These are phyloP conservation scores for Scopus umbretta DNA, from an alignment of 2,113 vertebrate species.

Conservation along the genomic window DNA sequence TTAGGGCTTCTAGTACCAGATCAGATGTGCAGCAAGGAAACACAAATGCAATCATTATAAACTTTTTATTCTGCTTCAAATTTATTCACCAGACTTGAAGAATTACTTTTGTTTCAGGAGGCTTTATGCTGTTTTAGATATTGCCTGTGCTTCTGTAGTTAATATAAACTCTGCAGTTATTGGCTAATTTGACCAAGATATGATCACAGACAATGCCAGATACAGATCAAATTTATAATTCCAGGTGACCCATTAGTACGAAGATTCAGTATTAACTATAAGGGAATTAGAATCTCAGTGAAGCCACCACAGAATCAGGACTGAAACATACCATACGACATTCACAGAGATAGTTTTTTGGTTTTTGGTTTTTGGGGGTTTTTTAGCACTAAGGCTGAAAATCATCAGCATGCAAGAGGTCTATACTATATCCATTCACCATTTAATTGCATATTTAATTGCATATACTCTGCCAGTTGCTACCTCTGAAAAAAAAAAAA, in stretches of 20 bases:
- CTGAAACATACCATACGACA: not conserved
- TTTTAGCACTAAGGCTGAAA: not conserved
- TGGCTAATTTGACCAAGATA: not conserved
- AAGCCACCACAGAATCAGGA: not conserved
- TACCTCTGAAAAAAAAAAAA: not conserved
- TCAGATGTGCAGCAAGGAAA: not conserved
- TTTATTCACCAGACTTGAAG: not conserved
- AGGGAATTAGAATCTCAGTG: not conserved
- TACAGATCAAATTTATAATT: not conserved
- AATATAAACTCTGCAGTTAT: not conserved
- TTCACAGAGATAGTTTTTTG: not conserved
- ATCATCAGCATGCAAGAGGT: not conserved
- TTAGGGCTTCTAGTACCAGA: not conserved
- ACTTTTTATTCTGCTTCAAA: not conserved
- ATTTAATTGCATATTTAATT: not conserved
- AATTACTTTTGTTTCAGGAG: not conserved
- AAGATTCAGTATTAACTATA: not conserved
- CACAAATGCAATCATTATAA: not conserved
- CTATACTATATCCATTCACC: not conserved
- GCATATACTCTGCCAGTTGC: not conserved
- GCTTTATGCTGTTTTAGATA: not conserved
- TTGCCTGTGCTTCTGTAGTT: not conserved
- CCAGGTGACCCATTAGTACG: not conserved
- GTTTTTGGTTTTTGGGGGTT: too few species aligned
- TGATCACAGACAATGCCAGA: not conserved